A percentile compares a stretch with the other conserved stretches of the same genome.
These are phyloP conservation scores for Mus pahari DNA, from an alignment of 2,113 vertebrate genomes.

Conservation along the genomic window DNA sequence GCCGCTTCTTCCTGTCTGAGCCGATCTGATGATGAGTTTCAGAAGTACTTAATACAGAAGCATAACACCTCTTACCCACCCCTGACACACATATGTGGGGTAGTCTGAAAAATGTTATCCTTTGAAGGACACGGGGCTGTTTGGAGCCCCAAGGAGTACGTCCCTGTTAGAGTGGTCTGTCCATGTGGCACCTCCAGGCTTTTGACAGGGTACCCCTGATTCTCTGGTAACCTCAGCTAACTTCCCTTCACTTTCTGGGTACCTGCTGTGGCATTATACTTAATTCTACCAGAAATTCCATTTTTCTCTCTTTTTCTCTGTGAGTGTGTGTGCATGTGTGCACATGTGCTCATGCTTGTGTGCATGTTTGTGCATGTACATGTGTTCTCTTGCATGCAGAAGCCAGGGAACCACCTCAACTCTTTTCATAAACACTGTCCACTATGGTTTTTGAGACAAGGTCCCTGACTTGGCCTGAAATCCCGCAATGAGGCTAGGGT, in stretches of 20 bases:
- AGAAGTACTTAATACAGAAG: not conserved
- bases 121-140: not conserved
- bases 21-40: slow-evolving; percentile 18
- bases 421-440: not conserved
- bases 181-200: not conserved
- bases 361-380: not conserved
- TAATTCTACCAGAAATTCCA: not conserved
- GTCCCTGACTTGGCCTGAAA: not conserved
- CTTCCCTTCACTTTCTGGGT: not conserved
- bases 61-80: not conserved
- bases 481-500: not conserved
- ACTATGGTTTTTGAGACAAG: not conserved
- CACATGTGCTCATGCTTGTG: not conserved
- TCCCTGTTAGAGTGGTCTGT: not conserved
- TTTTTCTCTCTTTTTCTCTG: not conserved
- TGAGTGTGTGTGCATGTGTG: not conserved
- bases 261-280: not conserved
- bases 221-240: not conserved
- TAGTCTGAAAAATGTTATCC: not conserved
- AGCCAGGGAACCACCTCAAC: not conserved
- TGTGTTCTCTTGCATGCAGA: not conserved
- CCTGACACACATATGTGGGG: not conserved
- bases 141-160: not conserved
- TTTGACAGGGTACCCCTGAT: not conserved
- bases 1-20: not conserved